phyloP scores from a whole-genome alignment of 2,113 vertebrate species.

The Abramis brama region DNA sequence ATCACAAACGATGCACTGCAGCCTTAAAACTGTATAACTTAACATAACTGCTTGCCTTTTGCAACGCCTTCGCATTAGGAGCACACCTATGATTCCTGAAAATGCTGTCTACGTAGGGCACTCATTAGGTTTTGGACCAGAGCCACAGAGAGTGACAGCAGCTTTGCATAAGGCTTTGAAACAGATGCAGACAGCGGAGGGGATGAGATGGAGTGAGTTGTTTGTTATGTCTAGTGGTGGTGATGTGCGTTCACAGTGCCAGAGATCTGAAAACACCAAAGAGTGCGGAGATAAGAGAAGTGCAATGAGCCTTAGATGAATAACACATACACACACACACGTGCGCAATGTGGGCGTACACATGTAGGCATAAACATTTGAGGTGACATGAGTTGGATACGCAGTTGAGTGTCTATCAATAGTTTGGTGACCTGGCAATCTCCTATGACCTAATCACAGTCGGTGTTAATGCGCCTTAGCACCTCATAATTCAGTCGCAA shows the following conservation, averaged over 20 bases:
- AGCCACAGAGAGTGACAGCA: background rate
- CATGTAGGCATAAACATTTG: background rate
- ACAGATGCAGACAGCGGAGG: background rate
- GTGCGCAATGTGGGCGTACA: background rate
- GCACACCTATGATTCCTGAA: background rate
- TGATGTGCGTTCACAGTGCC: background rate
- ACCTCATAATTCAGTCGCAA: background rate
- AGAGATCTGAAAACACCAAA: constrained; percentile 45
- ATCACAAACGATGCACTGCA: background rate
- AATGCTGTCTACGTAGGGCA: background rate
- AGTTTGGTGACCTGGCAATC: background rate
- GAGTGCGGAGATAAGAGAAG: constrained; percentile 44
- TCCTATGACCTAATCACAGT: background rate
- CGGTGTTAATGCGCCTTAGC: background rate
- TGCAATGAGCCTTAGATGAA: constrained; percentile 46
- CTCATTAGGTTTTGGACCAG: background rate
- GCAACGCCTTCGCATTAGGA: background rate
- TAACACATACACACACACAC: constrained; percentile 19
- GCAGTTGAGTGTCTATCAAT: background rate
- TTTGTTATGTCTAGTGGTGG: constrained; percentile 52
- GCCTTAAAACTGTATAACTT: background rate
- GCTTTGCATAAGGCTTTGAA: constrained; percentile 3
- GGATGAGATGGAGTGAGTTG: background rate
- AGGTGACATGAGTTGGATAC: background rate
- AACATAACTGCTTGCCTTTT: background rate